Evolutionary conservation across 2,113 vertebrate genomes (phyloP).

Genomic region (Etheostoma spectabile): DNA sequence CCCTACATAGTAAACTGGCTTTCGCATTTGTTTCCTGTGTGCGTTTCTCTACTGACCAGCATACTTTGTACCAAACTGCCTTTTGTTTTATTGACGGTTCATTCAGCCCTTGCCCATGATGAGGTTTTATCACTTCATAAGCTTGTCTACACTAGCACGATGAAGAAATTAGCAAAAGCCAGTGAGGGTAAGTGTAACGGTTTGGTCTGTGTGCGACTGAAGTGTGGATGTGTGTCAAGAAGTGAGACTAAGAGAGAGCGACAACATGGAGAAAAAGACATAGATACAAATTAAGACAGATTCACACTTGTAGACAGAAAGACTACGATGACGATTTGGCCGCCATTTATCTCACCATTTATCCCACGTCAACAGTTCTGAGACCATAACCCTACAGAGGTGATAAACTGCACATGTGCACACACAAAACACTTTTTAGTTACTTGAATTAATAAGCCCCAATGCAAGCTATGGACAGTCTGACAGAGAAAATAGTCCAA

Average conservation of each 20-base stretch:
- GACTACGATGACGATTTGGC: slow-evolving; percentile 18
- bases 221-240: slow-evolving; percentile 25
- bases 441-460: slow-evolving; percentile 84
- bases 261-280: background rate
- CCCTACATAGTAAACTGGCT: background rate
- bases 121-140: slow-evolving; percentile 39
- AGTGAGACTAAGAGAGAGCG: slow-evolving; percentile 22
- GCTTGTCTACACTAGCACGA: slow-evolving; percentile 35
- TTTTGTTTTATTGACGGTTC: slow-evolving; percentile 40
- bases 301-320: background rate
- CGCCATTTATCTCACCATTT: slow-evolving; percentile 76
- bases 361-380: slow-evolving; percentile 70
- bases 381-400: slow-evolving; percentile 63
- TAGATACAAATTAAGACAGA: slow-evolving; percentile 15
- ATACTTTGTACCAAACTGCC: slow-evolving; percentile 4
- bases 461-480: slow-evolving; percentile 45
- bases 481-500: slow-evolving; percentile 68
- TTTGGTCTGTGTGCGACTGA: slow-evolving; percentile 19
- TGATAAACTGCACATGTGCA: slow-evolving; percentile 68
- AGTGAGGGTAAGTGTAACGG: background rate
- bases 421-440: slow-evolving; percentile 48
- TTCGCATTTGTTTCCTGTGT: slow-evolving; percentile 17
- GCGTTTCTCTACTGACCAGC: background rate
- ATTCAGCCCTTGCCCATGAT: slow-evolving; percentile 44
- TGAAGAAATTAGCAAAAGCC: slow-evolving; percentile 42